Evolutionary conservation across 2,888 invertebrate genomes (phyloP), one percentile per base, ranked within the genome.

Genomic region (Pantelozetes paolii): DNA sequence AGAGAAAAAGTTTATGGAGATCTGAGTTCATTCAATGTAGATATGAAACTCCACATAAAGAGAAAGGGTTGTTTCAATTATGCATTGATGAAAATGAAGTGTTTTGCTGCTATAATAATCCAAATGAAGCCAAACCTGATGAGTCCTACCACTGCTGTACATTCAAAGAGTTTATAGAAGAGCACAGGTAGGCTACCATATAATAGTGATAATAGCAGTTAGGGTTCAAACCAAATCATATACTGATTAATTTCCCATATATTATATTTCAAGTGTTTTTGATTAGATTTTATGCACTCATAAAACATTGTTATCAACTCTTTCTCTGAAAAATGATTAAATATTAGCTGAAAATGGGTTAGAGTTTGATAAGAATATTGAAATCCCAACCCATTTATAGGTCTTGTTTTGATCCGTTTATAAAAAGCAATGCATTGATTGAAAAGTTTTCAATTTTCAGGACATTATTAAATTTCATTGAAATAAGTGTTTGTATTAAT

Each of bases 91-190:
- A 5, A 0, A 9, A 62, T 8, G 1, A 20, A 30, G 28, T 42
- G 23, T 67, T n/a, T 67, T 67, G 67, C 23, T 67, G 67, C 36
- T 67, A 67, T 42, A 57, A 57, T 57, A 57, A 57, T 6, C 18
- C 32, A 20, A 40, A 67, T 40, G n/a, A 40, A 1, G 67, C 28
- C n/a, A 18, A 20, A 36, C 26, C 9, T 18, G 32, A 32, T 64
- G 30, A 40, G 6, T 5, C 8, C 36, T 30, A 32, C 36, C 32
- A 64, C 20, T 67, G 67, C 32, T 67, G 67, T 23, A 20, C 67
- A 1, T 67, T 40, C 9, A 40, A 67, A 5, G 2, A 20, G 20
- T 32, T 67, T 23, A 1, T 67, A 2, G 2, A 13, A 23, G 67
- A 67, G 36, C 42, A 67, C 42, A 40, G 11, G 67, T 67, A 6